Evolutionary conservation across 1,140 invertebrate genomes (phyloP).

Genomic region (Belonocnema kinseyi): DNA sequence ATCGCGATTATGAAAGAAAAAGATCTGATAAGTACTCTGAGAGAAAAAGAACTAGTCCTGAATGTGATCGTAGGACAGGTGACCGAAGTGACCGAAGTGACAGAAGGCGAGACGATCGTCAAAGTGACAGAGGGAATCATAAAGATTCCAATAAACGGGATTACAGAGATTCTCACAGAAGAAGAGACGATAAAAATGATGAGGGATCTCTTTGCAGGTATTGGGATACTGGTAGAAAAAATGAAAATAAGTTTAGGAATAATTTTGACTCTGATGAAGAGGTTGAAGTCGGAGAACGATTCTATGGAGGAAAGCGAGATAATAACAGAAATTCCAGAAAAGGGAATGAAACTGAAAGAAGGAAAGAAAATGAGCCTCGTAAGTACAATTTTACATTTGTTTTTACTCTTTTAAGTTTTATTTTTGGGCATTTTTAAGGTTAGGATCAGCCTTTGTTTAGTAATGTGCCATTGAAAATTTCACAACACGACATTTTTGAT

Average conservation of each 20-base stretch:
- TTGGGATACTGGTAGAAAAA: conserved; percentile 45
- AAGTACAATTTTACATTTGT: conserved; percentile 14
- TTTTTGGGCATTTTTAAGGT: no score
- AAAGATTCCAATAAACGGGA: conserved; percentile 35
- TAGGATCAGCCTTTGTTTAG: no score
- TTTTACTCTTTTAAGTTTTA: neutral
- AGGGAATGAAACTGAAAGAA: conserved; percentile 34
- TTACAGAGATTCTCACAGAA: conserved; percentile 39
- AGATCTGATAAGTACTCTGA: neutral
- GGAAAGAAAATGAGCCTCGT: conserved; percentile 44
- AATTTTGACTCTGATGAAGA: conserved; percentile 45
- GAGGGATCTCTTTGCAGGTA: conserved; percentile 46
- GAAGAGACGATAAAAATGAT: conserved; percentile 42
- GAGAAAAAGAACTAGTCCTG: conserved; percentile 7
- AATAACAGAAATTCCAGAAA: conserved; percentile 38
- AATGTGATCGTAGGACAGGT: conserved; percentile 33
- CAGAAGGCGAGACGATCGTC: conserved; percentile 40
- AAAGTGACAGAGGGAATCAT: conserved; percentile 32
- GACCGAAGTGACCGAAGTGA: conserved; percentile 39
- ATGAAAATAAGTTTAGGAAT: conserved; percentile 34
- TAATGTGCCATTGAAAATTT: no score
- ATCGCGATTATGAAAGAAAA: conserved; percentile 21
- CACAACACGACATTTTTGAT: no score
- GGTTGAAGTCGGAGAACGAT: conserved; percentile 50
- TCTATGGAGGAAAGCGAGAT: conserved; percentile 40